These are phyloP conservation scores for Euura saliciscinereae DNA, from an alignment of 1,140 invertebrate genomes.

Conservation along the genomic window DNA sequence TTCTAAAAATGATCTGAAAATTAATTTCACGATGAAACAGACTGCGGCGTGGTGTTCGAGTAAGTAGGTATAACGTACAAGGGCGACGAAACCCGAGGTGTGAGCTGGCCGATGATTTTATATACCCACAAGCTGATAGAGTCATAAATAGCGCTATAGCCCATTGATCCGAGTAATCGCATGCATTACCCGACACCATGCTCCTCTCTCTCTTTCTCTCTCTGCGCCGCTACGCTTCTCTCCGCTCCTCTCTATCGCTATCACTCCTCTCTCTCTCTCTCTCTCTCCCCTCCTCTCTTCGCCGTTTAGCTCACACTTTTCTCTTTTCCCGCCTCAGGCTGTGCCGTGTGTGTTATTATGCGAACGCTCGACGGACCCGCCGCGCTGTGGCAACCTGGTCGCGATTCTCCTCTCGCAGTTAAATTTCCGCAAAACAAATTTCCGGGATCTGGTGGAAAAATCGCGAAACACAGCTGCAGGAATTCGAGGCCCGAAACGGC, in stretches of 20 bases:
- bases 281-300: not conserved
- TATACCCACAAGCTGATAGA: constrained; percentile 41
- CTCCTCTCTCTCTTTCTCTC: constrained; percentile 26
- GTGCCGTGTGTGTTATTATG: constrained; percentile 45
- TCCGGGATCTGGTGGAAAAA: not conserved
- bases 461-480: not conserved
- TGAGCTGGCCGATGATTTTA: not conserved
- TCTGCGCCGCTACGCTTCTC: constrained; percentile 15
- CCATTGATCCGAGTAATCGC: constrained; percentile 58
- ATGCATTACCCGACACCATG: constrained; percentile 47
- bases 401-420: not conserved
- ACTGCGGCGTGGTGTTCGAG: not conserved
- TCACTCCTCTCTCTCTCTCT: constrained; percentile 7
- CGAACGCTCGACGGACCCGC: not conserved
- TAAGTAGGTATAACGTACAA: not conserved
- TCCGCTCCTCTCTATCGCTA: constrained; percentile 10
- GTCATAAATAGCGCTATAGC: constrained; percentile 57
- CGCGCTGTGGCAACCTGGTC: not conserved
- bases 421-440: not conserved
- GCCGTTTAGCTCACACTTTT: constrained; percentile 38
- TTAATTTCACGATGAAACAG: no score
- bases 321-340: constrained; percentile 44
- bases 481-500: not conserved
- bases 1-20: no score
- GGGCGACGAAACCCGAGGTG: not conserved